A percentile compares a stretch with the other conserved stretches of the same genome.
Evolutionary conservation across 1,140 invertebrate genomes (phyloP).

Genomic region (Odontomachus brunneus): DNA sequence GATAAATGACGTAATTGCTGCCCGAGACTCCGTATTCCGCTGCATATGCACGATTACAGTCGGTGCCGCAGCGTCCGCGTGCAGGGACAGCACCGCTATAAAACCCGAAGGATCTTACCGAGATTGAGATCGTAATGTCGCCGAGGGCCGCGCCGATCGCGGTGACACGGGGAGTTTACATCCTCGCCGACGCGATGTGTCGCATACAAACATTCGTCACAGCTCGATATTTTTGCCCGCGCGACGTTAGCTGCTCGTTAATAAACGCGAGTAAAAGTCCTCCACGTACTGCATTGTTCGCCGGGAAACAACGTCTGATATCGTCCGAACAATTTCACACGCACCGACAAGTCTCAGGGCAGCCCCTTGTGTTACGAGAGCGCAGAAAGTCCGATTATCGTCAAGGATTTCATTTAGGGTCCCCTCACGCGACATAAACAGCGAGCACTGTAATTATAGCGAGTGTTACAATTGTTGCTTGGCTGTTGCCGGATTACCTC

Average conservation of each 20-base stretch:
- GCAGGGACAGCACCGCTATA: constrained; percentile 34
- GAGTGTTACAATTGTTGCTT: constrained; percentile 5
- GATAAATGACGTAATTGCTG: constrained; percentile 60
- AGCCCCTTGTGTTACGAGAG: no score
- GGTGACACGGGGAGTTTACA: constrained; percentile 55
- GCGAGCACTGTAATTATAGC: constrained; percentile 13
- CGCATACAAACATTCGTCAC: constrained; percentile 47
- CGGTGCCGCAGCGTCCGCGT: constrained; percentile 37
- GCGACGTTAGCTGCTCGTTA: constrained; percentile 1
- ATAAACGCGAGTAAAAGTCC: constrained; percentile 39
- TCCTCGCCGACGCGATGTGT: background rate
- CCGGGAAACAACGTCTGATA: no score
- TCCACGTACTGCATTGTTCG: no score
- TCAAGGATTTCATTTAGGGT: background rate
- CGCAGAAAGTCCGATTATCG: no score
- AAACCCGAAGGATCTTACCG: constrained; percentile 58
- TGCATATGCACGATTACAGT: constrained; percentile 25
- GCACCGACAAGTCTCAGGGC: no score
- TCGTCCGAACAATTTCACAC: no score
- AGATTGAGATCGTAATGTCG: constrained; percentile 67
- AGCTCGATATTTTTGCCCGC: constrained; percentile 36
- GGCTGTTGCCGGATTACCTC: background rate
- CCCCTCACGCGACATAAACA: background rate
- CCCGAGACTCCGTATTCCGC: background rate
- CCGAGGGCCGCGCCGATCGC: background rate